Evolutionary conservation across 2,888 invertebrate genomes (phyloP).

Genomic region (Antheraea yamamai): DNA sequence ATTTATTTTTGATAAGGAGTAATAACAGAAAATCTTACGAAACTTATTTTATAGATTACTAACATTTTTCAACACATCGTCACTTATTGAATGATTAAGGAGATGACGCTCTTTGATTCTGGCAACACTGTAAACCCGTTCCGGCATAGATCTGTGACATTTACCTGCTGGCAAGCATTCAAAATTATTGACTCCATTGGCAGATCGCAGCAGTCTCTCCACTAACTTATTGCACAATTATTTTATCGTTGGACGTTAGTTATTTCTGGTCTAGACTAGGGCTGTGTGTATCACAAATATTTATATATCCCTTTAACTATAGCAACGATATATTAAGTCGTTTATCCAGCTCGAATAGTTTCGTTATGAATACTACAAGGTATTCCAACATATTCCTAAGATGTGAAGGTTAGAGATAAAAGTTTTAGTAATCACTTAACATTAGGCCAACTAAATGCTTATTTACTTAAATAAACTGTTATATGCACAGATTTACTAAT

Average conservation of each 20-base stretch:
- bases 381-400: too few species aligned
- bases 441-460: too few species aligned
- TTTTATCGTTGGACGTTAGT: slow-evolving; percentile 25
- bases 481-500: too few species aligned
- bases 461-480: too few species aligned
- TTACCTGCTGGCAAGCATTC: slow-evolving; percentile 45
- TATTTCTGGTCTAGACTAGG: slow-evolving; percentile 18
- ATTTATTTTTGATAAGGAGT: background rate
- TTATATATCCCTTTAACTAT: background rate
- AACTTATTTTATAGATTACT: background rate
- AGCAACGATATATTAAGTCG: too few species aligned
- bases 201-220: slow-evolving; percentile 31
- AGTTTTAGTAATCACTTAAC: too few species aligned
- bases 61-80: background rate
- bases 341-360: too few species aligned
- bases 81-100: background rate
- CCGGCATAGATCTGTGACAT: slow-evolving; percentile 33
- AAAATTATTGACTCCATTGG: slow-evolving; percentile 49
- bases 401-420: too few species aligned
- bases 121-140: slow-evolving; percentile 8
- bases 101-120: background rate
- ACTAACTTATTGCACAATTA: slow-evolving; percentile 29
- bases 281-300: slow-evolving; percentile 2
- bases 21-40: background rate
- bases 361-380: too few species aligned